A percentile compares a stretch with the other conserved stretches of the same genome.
Conservation (phyloP, 2,797 vertebrate genomes). For the Catharus ustulatus region DNA sequence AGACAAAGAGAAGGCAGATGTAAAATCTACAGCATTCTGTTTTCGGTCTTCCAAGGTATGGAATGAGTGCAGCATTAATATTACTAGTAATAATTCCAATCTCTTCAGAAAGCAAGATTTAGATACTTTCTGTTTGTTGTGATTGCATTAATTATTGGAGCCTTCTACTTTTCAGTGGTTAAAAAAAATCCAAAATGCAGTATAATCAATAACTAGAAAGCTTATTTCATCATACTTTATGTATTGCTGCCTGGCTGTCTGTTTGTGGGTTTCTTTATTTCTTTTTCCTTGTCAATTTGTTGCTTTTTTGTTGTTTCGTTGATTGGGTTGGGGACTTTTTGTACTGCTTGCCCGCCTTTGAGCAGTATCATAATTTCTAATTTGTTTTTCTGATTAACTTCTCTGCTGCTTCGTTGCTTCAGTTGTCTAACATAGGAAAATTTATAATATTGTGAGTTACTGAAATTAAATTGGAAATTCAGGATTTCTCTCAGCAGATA, state of each 20-base stretch:
- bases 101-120: background rate
- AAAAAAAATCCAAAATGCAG: background rate
- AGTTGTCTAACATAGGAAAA: background rate
- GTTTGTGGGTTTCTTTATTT: background rate
- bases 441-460: background rate
- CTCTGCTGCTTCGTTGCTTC: background rate
- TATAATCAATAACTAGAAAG: background rate
- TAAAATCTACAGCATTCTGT: conserved; percentile 93
- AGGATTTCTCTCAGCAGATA: background rate
- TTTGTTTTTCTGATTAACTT: background rate
- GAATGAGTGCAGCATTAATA: background rate
- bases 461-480: background rate
- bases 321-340: background rate
- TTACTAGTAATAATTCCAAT: background rate
- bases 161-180: background rate
- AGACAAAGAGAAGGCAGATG: conserved; percentile 91
- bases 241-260: background rate
- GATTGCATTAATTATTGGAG: background rate
- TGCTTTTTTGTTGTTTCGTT: background rate
- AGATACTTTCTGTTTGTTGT: background rate
- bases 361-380: background rate
- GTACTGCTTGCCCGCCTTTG: background rate
- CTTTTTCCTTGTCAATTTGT: background rate
- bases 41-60: conserved; percentile 93
- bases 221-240: background rate